phyloP scores from a whole-genome alignment of 2,113 vertebrate species.

The Oryzias melastigma region DNA sequence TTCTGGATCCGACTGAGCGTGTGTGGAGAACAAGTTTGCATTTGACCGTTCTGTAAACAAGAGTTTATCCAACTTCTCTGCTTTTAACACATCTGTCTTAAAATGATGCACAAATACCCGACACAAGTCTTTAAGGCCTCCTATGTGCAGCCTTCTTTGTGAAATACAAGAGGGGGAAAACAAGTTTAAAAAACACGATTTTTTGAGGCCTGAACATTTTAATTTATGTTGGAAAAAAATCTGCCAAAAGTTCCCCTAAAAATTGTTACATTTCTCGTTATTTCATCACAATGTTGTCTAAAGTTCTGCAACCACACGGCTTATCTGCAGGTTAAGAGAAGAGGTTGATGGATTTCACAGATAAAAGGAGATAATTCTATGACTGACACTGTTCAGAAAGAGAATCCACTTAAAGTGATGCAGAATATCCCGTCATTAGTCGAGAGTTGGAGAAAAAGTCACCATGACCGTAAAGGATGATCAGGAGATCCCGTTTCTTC shows the following conservation, averaged over 20 bases:
- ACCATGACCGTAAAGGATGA: conserved; percentile 13
- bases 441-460: background rate
- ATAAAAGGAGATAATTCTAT: background rate
- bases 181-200: background rate
- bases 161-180: no score
- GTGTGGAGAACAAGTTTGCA: background rate
- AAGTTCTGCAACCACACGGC: background rate
- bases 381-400: background rate
- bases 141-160: no score
- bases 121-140: background rate
- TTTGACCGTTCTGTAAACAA: conserved; percentile 6
- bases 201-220: no score
- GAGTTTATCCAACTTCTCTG: background rate
- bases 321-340: background rate
- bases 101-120: no score
- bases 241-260: no score
- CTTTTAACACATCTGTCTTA: no score
- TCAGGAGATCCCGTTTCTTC: conserved; percentile 36
- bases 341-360: background rate
- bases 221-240: no score
- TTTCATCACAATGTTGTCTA: background rate
- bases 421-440: conserved; percentile 24
- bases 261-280: no score
- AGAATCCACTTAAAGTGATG: background rate
- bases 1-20: background rate